Percentiles rank a stretch among this genome's conserved stretches.
phyloP scores from a whole-genome alignment of 2,797 vertebrate species.

The Hydrophis major region DNA sequence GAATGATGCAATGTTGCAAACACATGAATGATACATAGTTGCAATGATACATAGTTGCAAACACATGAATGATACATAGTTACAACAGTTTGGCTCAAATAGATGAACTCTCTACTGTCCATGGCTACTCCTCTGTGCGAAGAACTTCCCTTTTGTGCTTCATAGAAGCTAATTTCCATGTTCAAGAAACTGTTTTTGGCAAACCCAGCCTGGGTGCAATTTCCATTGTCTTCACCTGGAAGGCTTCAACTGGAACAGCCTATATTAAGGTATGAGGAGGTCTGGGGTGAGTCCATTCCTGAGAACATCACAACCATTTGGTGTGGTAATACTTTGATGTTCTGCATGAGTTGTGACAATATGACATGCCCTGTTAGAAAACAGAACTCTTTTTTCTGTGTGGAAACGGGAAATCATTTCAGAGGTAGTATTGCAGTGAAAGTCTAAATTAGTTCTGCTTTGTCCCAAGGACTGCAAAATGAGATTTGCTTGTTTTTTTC shows the following conservation, averaged over 20 bases:
- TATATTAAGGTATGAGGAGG: neutral
- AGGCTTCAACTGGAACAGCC: neutral
- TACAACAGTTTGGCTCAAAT: too few species aligned
- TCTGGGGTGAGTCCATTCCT: neutral
- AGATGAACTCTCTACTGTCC: neutral
- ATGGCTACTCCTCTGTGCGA: neutral
- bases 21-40: too few species aligned
- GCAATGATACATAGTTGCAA: too few species aligned
- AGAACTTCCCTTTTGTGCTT: neutral
- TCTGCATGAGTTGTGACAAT: neutral
- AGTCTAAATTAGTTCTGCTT: neutral
- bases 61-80: too few species aligned
- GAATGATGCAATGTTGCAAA: too few species aligned
- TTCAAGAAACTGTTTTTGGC: neutral
- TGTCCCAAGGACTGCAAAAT: neutral
- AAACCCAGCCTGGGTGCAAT: neutral
- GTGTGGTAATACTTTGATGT: neutral
- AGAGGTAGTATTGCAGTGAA: neutral
- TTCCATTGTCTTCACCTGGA: neutral
- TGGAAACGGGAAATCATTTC: neutral
- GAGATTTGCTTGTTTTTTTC: neutral
- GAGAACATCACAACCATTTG: neutral
- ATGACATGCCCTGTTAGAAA: neutral
- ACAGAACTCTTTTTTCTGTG: neutral
- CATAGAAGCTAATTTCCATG: neutral